These are phyloP conservation scores for Lasioglossum villosulum DNA, from an alignment of 2,888 invertebrate genomes.

Conservation along the genomic window DNA sequence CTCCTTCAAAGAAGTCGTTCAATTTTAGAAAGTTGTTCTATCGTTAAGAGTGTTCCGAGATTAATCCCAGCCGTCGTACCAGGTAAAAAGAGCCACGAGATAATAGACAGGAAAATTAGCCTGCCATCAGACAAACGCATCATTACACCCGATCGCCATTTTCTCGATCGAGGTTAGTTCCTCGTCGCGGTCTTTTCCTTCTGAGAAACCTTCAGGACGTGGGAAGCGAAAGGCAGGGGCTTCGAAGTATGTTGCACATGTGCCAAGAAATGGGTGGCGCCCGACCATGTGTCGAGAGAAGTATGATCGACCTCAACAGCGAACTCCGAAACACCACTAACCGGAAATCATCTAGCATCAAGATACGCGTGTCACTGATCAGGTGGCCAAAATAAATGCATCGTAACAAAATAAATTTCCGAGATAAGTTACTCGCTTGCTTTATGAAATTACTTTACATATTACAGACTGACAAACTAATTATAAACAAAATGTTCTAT, in stretches of 20 bases:
- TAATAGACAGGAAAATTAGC: not conserved
- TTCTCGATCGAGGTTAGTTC: constrained; percentile 43
- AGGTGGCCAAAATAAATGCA: not conserved
- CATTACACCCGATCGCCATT: constrained; percentile 34
- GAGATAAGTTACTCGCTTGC: too few relatives aligned
- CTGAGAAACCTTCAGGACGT: constrained; percentile 78
- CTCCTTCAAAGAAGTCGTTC: not conserved
- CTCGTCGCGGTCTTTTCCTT: constrained; percentile 64
- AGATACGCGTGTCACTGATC: not conserved
- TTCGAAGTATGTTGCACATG: constrained; percentile 72
- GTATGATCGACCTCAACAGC: constrained; percentile 31
- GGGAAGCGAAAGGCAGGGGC: constrained; percentile 77
- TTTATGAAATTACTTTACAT: too few relatives aligned
- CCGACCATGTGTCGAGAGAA: constrained; percentile 71
- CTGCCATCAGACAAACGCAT: constrained; percentile 29
- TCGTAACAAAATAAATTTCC: too few relatives aligned
- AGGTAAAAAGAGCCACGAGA: not conserved
- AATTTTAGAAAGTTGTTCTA: not conserved
- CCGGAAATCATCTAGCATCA: constrained; percentile 26
- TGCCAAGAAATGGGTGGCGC: constrained; percentile 77
- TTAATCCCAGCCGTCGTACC: not conserved
- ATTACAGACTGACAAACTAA: too few relatives aligned
- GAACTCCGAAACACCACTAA: constrained; percentile 14
- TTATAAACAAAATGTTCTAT: too few relatives aligned
- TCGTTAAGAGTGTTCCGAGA: not conserved